Evolutionary conservation across 2,797 vertebrate species (phyloP).

Genomic region (Chaenodraco wilsoni): DNA sequence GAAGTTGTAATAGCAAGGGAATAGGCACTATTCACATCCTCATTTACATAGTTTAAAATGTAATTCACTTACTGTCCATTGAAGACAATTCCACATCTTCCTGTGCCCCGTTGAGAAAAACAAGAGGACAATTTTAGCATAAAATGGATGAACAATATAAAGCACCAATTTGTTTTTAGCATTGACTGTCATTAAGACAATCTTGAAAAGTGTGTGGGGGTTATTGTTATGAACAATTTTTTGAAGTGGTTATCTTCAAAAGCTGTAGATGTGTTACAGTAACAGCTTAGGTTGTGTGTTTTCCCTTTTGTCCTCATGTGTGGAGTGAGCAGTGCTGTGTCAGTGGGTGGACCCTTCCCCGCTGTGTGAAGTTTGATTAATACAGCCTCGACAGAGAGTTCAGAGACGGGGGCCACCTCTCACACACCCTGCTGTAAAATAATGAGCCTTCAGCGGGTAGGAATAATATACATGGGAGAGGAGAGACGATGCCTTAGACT

Average conservation of each 20-base stretch:
- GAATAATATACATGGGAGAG: conserved; percentile 86
- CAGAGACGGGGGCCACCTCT: conserved; percentile 87
- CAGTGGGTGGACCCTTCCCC: conserved; percentile 84
- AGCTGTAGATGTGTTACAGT: conserved; percentile 31
- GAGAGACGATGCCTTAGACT: conserved; percentile 81
- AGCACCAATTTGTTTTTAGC: neutral
- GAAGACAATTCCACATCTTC: conserved; percentile 69
- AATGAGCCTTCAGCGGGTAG: conserved; percentile 92
- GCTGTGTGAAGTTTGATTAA: conserved; percentile 93
- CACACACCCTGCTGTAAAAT: conserved; percentile 89
- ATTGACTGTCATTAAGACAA: neutral
- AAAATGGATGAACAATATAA: conserved; percentile 4
- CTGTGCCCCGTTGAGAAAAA: conserved; percentile 58
- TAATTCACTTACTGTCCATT: conserved; percentile 73
- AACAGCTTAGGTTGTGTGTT: conserved; percentile 62
- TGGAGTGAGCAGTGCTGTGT: conserved; percentile 77
- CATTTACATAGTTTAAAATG: neutral
- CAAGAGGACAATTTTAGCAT: conserved; percentile 13
- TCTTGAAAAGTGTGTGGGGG: neutral
- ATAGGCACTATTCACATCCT: neutral
- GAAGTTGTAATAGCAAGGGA: neutral
- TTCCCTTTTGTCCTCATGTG: conserved; percentile 83
- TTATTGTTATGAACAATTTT: neutral
- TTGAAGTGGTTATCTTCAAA: conserved; percentile 36
- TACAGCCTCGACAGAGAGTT: conserved; percentile 87